These are phyloP conservation scores for Druon quercuslanigerum DNA, from an alignment of 1,140 invertebrate genomes.

Conservation along the genomic window DNA sequence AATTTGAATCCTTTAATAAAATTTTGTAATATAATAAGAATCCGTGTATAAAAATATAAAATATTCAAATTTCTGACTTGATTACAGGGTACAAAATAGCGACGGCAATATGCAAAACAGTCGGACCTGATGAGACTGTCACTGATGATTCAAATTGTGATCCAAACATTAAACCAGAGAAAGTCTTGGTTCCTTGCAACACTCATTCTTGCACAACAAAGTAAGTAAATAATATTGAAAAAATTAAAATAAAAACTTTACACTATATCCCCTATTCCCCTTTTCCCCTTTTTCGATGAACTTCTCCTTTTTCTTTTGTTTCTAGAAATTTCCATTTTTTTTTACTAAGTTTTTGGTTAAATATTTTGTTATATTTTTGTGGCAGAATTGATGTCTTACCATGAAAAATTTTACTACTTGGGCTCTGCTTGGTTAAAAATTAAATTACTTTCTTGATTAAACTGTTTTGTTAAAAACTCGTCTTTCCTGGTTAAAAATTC, in stretches of 20 bases:
- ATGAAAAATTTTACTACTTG: too few relatives aligned
- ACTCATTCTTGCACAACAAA: slow-evolving; percentile 89
- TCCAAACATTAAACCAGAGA: slow-evolving; percentile 83
- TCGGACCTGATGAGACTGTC: slow-evolving; percentile 83
- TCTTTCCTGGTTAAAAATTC: too few relatives aligned
- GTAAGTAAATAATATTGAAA: slow-evolving; percentile 78
- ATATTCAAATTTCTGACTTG: neutral
- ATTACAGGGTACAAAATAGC: slow-evolving; percentile 89
- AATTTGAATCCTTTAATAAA: neutral
- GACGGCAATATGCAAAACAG: slow-evolving; percentile 84
- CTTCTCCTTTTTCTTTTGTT: too few relatives aligned
- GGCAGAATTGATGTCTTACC: too few relatives aligned
- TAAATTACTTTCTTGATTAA: too few relatives aligned
- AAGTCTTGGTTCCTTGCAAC: slow-evolving; percentile 87
- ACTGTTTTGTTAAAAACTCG: too few relatives aligned
- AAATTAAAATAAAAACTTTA: neutral
- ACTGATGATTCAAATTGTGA: slow-evolving; percentile 89
- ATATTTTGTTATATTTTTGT: too few relatives aligned
- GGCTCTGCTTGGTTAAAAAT: too few relatives aligned
- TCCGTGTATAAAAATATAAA: neutral
- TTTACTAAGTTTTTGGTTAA: too few relatives aligned
- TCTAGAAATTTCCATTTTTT: too few relatives aligned
- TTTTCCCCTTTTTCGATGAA: too few relatives aligned
- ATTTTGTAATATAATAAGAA: neutral
- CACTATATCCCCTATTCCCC: too few relatives aligned